Evolutionary conservation across 1,140 invertebrate genomes (phyloP).

Genomic region (Pseudomyrmex dendroicus): DNA sequence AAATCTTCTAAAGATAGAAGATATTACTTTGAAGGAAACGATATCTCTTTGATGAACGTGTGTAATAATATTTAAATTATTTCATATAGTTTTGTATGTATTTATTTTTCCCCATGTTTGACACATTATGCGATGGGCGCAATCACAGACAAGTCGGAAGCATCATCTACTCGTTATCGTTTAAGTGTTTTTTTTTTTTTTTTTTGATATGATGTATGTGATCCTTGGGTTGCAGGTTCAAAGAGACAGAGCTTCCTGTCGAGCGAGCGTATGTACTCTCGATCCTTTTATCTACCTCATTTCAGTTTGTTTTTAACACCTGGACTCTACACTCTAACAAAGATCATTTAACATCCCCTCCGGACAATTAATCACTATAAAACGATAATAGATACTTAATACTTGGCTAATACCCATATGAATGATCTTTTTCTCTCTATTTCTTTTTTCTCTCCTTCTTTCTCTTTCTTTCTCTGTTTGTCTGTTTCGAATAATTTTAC

Average conservation of each 20-base stretch:
- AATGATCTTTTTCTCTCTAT: background rate
- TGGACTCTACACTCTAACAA: conserved; percentile 57
- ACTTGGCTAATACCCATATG: conserved; percentile 4
- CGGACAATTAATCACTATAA: conserved; percentile 26
- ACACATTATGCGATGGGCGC: background rate
- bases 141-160: conserved; percentile 1
- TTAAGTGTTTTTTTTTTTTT: conserved; percentile 53
- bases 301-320: conserved; percentile 52
- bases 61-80: background rate
- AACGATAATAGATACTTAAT: background rate
- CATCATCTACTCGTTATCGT: conserved; percentile 16
- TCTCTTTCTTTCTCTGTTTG: no score
- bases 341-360: conserved; percentile 39
- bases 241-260: conserved; percentile 93
- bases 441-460: no score
- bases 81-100: background rate
- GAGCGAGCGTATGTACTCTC: conserved; percentile 94
- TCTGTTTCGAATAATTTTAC: background rate
- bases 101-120: background rate
- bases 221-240: conserved; percentile 92
- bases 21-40: background rate
- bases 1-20: background rate
- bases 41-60: background rate
- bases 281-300: conserved; percentile 83
- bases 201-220: conserved; percentile 76